These are phyloP conservation scores for Ametastegia equiseti DNA, from an alignment of 2,888 invertebrate species.

Conservation along the genomic window DNA sequence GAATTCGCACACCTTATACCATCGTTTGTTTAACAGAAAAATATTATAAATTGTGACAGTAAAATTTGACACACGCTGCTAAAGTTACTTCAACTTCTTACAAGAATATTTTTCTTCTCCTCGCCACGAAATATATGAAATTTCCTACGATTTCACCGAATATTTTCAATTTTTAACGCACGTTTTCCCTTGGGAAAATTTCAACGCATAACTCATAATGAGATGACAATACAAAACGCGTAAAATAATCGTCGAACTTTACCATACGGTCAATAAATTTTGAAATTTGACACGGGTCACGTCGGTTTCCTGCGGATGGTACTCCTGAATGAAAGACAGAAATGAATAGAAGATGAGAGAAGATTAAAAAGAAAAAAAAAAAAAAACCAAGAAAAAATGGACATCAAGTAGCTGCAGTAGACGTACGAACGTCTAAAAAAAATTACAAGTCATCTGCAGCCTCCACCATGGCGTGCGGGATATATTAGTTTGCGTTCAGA, in stretches of 20 bases:
- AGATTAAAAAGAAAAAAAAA: neutral
- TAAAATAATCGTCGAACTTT: neutral
- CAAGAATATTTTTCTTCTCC: neutral
- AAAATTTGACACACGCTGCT: neutral
- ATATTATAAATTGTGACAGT: neutral
- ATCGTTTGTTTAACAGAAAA: neutral
- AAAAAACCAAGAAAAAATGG: conserved; percentile 1
- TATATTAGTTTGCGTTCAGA: neutral
- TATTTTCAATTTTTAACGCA: too few species aligned
- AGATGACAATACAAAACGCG: neutral
- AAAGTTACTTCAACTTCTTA: neutral
- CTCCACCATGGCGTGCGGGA: neutral
- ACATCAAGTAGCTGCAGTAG: conserved; percentile 40
- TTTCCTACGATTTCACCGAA: too few species aligned
- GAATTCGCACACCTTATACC: neutral
- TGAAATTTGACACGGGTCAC: conserved; percentile 6
- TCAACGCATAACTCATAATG: too few species aligned
- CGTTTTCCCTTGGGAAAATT: too few species aligned
- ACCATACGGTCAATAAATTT: conserved; percentile 8
- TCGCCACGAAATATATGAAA: too few species aligned
- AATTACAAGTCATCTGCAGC: conserved; percentile 39
- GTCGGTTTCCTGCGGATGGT: neutral
- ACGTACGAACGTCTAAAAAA: conserved; percentile 10
- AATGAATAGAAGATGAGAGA: neutral
- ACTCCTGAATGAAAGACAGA: conserved; percentile 32